Evolutionary conservation across 2,888 invertebrate genomes (phyloP).

Genomic region (Pandemis heparana): DNA sequence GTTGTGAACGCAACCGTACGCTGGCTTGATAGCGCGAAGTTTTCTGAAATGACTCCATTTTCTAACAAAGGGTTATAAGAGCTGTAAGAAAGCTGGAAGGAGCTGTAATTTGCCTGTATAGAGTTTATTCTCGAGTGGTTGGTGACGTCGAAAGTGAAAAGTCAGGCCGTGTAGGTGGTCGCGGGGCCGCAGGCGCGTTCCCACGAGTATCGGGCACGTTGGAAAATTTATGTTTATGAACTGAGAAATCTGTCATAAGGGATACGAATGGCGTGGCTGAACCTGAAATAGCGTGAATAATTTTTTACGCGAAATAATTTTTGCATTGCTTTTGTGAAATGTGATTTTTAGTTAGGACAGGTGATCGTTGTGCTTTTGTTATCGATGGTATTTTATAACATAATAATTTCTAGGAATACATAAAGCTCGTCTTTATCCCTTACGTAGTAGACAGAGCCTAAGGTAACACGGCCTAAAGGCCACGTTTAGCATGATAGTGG

Average conservation of each 20-base stretch:
- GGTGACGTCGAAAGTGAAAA: conserved; percentile 78
- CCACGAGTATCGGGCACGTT: conserved; percentile 79
- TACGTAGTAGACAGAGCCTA: too few species aligned
- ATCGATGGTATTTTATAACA: neutral
- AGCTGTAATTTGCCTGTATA: conserved; percentile 48
- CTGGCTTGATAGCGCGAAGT: conserved; percentile 62
- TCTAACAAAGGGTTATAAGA: conserved; percentile 57
- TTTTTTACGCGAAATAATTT: conserved; percentile 70
- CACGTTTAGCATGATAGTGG: too few species aligned
- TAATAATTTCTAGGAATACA: neutral
- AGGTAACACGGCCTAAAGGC: too few species aligned
- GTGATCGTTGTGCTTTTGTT: neutral
- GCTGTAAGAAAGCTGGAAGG: conserved; percentile 44
- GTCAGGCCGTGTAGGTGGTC: conserved; percentile 81
- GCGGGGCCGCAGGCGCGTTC: conserved; percentile 74
- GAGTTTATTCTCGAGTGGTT: conserved; percentile 55
- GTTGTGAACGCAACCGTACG: conserved; percentile 69
- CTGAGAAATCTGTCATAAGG: conserved; percentile 84
- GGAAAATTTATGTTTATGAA: conserved; percentile 85
- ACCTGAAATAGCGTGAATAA: conserved; percentile 82
- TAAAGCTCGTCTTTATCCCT: too few species aligned
- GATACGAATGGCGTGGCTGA: conserved; percentile 77
- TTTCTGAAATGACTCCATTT: conserved; percentile 80
- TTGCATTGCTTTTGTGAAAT: conserved; percentile 47
- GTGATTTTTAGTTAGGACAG: conserved; percentile 18